These are phyloP conservation scores for Beroe forskalii DNA, from an alignment of 37 sponge, comb jelly and placozoan genomes.

Conservation along the genomic window DNA sequence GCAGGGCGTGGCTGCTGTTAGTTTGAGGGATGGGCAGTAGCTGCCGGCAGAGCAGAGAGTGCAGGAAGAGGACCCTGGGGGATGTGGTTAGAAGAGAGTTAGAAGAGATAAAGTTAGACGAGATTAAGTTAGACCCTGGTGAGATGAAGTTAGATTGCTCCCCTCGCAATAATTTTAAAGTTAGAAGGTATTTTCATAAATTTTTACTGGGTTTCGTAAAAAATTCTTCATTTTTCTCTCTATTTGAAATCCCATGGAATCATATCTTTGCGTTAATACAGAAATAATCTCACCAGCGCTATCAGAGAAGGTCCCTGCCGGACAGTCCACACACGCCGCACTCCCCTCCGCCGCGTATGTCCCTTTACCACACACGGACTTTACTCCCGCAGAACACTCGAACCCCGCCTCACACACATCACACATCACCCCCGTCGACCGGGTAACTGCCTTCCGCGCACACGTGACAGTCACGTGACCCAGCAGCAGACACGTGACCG, in stretches of 20 bases:
- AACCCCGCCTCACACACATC: not conserved
- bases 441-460: constrained; percentile 1
- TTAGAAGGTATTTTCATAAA: too few species aligned
- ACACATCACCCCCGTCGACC: not conserved
- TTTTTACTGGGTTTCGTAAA: too few species aligned
- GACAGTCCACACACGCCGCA: constrained; percentile 15
- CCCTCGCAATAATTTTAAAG: too few species aligned
- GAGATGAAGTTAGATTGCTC: too few species aligned
- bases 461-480: not conserved
- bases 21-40: not conserved
- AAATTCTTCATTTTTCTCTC: too few species aligned
- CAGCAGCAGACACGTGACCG: not conserved
- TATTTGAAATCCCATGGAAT: too few species aligned
- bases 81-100: not conserved
- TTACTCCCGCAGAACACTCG: not conserved
- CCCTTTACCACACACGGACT: not conserved
- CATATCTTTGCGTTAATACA: too few species aligned
- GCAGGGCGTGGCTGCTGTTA: not conserved
- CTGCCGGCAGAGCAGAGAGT: constrained; percentile 1
- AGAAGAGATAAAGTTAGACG: too few species aligned
- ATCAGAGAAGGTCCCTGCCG: constrained; percentile 7
- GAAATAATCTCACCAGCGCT: too few species aligned
- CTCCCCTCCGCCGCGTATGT: not conserved
- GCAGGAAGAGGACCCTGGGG: not conserved
- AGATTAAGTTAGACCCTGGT: too few species aligned